These are phyloP conservation scores for Willisornis vidua DNA, from an alignment of 2,113 vertebrate species.

Conservation along the genomic window DNA sequence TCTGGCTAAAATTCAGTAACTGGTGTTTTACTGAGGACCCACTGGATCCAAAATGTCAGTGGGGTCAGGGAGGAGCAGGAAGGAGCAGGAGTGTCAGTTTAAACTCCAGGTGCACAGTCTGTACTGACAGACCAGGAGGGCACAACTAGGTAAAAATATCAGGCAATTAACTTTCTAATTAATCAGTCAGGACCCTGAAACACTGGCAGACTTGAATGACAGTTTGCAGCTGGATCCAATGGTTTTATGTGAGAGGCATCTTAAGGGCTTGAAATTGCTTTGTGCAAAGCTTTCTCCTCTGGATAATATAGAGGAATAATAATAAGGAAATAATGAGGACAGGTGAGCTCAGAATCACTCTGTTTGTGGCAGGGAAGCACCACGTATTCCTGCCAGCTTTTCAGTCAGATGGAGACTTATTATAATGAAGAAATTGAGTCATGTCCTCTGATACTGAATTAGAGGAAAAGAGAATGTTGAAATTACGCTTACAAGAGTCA, in stretches of 20 bases:
- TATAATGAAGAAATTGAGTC: not conserved
- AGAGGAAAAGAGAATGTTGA: not conserved
- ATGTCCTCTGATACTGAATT: not conserved
- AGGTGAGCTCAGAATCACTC: not conserved
- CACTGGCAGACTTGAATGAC: not conserved
- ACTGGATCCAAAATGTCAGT: not conserved
- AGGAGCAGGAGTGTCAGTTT: not conserved
- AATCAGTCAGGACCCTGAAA: not conserved
- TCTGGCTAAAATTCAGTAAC: not conserved
- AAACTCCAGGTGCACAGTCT: not conserved
- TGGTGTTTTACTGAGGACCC: not conserved
- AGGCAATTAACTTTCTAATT: not conserved
- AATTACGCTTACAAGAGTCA: not conserved
- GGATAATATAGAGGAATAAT: not conserved
- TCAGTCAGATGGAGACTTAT: not conserved
- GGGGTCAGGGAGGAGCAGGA: not conserved
- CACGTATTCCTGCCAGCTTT: not conserved
- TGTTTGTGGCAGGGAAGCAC: not conserved
- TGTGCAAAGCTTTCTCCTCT: not conserved
- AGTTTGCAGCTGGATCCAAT: not conserved
- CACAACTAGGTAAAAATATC: not conserved
- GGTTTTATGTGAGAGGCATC: not conserved
- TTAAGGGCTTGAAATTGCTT: not conserved
- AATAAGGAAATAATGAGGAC: not conserved
- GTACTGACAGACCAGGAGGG: not conserved